These are phyloP conservation scores for Limnephilus marmoratus DNA, from an alignment of 2,888 invertebrate genomes.

Conservation along the genomic window DNA sequence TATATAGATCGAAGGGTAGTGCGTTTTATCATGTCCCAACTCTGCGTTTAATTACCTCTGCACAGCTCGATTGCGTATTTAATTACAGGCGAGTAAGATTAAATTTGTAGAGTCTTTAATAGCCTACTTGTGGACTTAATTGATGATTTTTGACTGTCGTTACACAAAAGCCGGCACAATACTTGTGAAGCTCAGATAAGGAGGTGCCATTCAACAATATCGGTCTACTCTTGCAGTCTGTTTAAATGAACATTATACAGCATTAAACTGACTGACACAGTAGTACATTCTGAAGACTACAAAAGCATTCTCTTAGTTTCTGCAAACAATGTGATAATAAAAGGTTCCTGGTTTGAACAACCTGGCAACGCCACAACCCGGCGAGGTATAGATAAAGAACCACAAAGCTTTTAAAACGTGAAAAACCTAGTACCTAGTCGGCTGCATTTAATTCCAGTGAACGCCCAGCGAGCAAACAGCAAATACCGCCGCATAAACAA, in stretches of 20 bases:
- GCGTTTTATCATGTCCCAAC: too few relatives aligned
- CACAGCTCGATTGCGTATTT: too few relatives aligned
- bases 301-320: too few relatives aligned
- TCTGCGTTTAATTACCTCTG: too few relatives aligned
- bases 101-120: too few relatives aligned
- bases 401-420: not conserved
- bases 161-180: not conserved
- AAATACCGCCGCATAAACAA: constrained; percentile 20
- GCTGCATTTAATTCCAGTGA: not conserved
- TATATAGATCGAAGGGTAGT: too few relatives aligned
- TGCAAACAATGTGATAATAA: not conserved
- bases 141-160: too few relatives aligned
- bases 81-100: too few relatives aligned
- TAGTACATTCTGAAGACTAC: not conserved
- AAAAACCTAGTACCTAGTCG: not conserved
- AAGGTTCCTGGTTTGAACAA: not conserved
- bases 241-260: not conserved
- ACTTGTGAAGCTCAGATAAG: not conserved
- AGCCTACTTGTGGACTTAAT: too few relatives aligned
- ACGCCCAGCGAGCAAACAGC: not conserved
- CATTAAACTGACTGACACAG: not conserved
- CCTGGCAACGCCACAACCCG: not conserved
- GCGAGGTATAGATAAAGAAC: not conserved
- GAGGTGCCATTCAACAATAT: not conserved
- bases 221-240: not conserved